Evolutionary conservation across 2,888 invertebrate genomes (phyloP), one percentile per base, ranked within the genome.

Genomic region (Dascillus cervinus): DNA sequence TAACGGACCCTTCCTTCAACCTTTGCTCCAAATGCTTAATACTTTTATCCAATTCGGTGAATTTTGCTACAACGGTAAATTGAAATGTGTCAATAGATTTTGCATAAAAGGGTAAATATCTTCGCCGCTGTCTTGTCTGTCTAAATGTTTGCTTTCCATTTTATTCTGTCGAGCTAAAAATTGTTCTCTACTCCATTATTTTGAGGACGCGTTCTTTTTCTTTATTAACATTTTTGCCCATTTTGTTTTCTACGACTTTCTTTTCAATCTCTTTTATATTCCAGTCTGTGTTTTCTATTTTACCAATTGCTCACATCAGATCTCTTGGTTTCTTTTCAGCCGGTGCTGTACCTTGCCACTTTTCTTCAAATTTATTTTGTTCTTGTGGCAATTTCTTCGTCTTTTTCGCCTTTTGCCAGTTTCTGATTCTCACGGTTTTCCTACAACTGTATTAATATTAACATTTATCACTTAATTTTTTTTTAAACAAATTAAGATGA

Each of bases 101-200:
- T n/a, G n/a, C n/a, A n/a, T n/a, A n/a, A n/a, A n/a, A n/a, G n/a
- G n/a, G n/a, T n/a, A n/a, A n/a, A 13, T 50, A 57, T 62, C 72
- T 47, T 72, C 72, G 31, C 67, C 63, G 43, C 63, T 63, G 42
- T 76, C 73, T 51, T 73, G 76, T 22, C 73, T 67, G 43, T 73
- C 73, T 23, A 69, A 59, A 43, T 73, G 74, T 50, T 73, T 77
- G 35, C 77, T 73, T 52, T 78, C 76, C 72, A 84, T 79, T 66
- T 78, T 79, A 42, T 72, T 73, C 61, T 79, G 77, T 24, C 79
- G 67, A 11, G 81, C 82, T 54, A 77, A 69, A 60, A 77, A 75
- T 70, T 88, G 85, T 58, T 89, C 87, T 44, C 82, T 75, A 60
- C 86, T 90, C 91, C 91, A 91, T 61, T n/a, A n/a, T n/a, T n/a